Evolutionary conservation across 2,888 invertebrate genomes (phyloP), one percentile per base, ranked within the genome.

Genomic region (Acanthosepion esculentum): DNA sequence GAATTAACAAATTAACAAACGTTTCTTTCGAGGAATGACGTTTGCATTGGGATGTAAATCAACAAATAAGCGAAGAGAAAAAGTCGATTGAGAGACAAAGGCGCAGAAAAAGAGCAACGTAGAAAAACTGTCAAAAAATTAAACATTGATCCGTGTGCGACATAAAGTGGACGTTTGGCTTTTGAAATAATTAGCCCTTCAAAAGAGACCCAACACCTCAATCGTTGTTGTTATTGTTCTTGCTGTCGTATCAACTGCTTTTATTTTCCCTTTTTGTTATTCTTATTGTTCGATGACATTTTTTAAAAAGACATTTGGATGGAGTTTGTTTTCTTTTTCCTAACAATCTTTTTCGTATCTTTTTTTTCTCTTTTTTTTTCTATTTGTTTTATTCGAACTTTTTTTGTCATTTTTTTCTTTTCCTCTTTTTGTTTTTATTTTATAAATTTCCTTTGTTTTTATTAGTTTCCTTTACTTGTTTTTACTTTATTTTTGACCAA

Each of bases 101-200:
- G 20, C 5, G 4, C 59, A 23, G 5, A 59, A 23, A 59, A 59
- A 23, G 23, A 59, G 59, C 59, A 59, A 23, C 20, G 23, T 6
- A 23, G 59, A 59, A 23, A 59, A 23, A 59, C 59, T 59, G 59
- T 78, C 29, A 78, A 78, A 78, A 78, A 78, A 78, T 78, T 78
- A 78, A 78, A 78, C 29, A 78, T 78, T 78, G 64, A 78, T 78
- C 29, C n/a, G 8, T 78, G 78, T n/a, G n/a, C 78, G 78, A 78
- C n/a, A n/a, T 18, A 78, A 78, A 78, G 15, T 78, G 12, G 78
- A n/a, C 78, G n/a, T 78, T 78, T 78, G 4, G n/a, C n/a, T 78
- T 33, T 78, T 78, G n/a, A 78, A 78, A n/a, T 78, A 78, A 78
- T 78, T 78, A 78, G 78, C n/a, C n/a, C 78, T 78, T 29, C 78